Base-by-base conservation (phyloP, 2,113 vertebrate genomes). In the Grammomys surdaster region DNA sequence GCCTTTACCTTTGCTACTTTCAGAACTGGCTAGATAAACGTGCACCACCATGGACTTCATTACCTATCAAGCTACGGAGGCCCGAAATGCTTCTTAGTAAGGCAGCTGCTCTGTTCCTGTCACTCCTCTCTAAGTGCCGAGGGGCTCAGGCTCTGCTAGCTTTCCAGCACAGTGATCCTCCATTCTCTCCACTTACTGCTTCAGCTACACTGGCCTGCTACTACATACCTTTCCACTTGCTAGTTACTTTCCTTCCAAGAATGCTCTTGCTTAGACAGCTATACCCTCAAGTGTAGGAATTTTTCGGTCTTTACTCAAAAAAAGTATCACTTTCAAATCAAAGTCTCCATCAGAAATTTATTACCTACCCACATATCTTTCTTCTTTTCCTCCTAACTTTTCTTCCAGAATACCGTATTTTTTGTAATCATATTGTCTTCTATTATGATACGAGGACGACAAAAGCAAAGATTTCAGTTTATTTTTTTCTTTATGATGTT, bases 381-480 rank as follows among this genome's bases (percentile, higher is more conserved):
- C 12, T 85, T 43, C 56, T 22, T 88, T 85, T 16, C 89, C 48
- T 78, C 48, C 6, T 77, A 46, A 88, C 46, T 72, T 93, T 95
- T 92, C 84, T 65, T 95, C 24, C 48, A 90, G 60, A 33, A 93
- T 78, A 76, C 20, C 17, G 88, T 33, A 36, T 65, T 65, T 77
- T 88, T 69, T 48, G 56, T 46, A 82, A 70, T 51, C 60, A 20
- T 81, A 94, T 67, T 84, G 22, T 88, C 17, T 82, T 95, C 51
- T 63, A 73, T 12, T 88, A 90, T 86, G 93, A 70, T 48, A 88
- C 24, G 70, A 33, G 3, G 11, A 89, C 51, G 72, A 1, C n/a
- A 89, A 90, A 19, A 94, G 26, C 40, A 89, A 10, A 20, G 70
- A 89, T 94, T 93, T 81, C 65, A 82, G 22, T 95, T 95, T 73